phyloP scores from a whole-genome alignment of 2,113 vertebrate species.

The Trinectes maculatus region DNA sequence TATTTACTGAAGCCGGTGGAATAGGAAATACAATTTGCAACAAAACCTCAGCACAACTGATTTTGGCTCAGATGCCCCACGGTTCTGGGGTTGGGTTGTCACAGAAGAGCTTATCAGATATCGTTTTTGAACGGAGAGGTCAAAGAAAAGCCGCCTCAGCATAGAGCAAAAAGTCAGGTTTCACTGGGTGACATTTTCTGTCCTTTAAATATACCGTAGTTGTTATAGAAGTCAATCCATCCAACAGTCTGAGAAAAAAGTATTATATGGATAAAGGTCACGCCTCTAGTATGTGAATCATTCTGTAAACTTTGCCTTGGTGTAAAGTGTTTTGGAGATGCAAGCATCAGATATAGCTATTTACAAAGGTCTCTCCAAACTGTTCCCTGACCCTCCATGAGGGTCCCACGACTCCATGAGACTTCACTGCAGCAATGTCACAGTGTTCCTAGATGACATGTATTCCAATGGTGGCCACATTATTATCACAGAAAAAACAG shows the following conservation, averaged over 20 bases:
- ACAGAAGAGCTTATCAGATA: conserved; percentile 21
- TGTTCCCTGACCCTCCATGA: no score
- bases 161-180: conserved; percentile 28
- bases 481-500: background rate
- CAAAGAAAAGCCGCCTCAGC: conserved; percentile 33
- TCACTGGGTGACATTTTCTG: conserved; percentile 41
- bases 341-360: no score
- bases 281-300: no score
- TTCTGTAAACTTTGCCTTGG: no score
- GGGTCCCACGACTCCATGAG: no score
- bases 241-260: no score
- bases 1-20: conserved; percentile 6
- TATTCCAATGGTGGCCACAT: no score
- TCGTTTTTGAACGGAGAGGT: conserved; percentile 10
- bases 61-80: conserved; percentile 32
- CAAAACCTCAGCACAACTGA: conserved; percentile 10
- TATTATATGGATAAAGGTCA: no score
- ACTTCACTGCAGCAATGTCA: background rate
- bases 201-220: background rate
- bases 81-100: background rate
- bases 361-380: no score
- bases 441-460: no score
- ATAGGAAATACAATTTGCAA: conserved; percentile 2
- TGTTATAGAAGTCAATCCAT: no score
- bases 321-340: no score